Base-by-base conservation (phyloP, 53 echinoderm and acorn worm genomes). In the Henricia sp. region DNA sequence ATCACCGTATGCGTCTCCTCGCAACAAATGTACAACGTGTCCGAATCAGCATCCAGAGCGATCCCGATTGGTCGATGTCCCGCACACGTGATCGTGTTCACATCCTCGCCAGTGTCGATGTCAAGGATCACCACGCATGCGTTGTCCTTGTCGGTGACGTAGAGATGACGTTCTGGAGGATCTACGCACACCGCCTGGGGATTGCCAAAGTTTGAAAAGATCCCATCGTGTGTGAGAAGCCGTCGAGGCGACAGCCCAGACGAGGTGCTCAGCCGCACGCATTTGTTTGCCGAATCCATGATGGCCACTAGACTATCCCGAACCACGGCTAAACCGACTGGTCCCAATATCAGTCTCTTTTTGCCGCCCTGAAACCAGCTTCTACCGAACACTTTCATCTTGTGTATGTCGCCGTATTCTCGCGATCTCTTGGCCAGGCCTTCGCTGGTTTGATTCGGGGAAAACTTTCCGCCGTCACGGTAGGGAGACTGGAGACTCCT, bases 91-190 rank as follows among this genome's bases (percentile, higher is more conserved):
- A 86, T 86, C 20, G 85, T 86, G 27, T 86, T 56, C n/a, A 75
- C 52, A 71, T 70, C 84, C 26, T 60, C 60, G 9, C 86, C 76
- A 0, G 86, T 86, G 52, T 86, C 86, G 38, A 86, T 53, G 67
- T 86, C 86, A 67, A 86, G 66, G 35, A 36, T 33, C 26, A 85
- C 60, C 32, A 85, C 76, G 67, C 75, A 75, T 40, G 86, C 86
- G 40, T 67, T 66, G 51, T 86, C 86, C 41, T 67, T 67, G 70
- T 86, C 86, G 20, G 86, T 86, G 52, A 76, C 76, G 67, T 86
- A 86, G 11, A 86, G 67, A 42, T 66, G 76, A 40, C 86, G 64
- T 41, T 76, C 51, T 23, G 86, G 52, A 29, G 36, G 20, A 27
- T 86, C 86, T 26, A 75, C 67, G 52, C 86, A 86, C 10, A 76